Evolutionary conservation across 2,797 vertebrate genomes (phyloP).

Genomic region (Tragelaphus eurycerus): DNA sequence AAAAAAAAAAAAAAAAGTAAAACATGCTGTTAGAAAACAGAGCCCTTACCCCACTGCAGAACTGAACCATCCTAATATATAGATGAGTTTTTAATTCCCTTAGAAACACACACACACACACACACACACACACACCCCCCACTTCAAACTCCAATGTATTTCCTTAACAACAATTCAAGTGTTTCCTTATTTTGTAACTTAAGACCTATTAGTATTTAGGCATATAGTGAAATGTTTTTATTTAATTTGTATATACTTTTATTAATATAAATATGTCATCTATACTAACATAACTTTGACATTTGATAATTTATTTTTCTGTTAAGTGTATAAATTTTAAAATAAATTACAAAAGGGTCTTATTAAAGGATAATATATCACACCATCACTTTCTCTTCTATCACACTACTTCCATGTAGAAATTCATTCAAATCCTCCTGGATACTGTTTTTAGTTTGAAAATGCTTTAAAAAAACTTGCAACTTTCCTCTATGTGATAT

Average conservation of each 20-base stretch:
- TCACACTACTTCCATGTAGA: background rate
- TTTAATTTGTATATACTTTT: background rate
- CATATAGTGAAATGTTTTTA: background rate
- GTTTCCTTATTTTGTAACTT: background rate
- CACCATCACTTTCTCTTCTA: background rate
- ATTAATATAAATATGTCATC: background rate
- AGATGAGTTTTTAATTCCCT: no score
- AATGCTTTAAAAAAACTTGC: background rate
- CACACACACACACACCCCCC: accelerated
- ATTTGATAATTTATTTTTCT: background rate
- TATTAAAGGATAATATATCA: background rate
- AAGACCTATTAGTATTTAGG: background rate
- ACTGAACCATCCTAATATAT: no score
- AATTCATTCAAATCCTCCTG: slow-evolving; percentile 8
- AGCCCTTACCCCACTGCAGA: no score
- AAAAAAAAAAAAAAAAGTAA: no score
- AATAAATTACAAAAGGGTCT: background rate
- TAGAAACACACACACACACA: no score
- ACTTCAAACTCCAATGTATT: background rate
- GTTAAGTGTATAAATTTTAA: background rate
- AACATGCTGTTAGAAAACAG: no score
- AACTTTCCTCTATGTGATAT: background rate
- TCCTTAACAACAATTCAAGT: background rate
- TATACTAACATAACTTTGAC: background rate
- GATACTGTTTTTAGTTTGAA: background rate